These are phyloP conservation scores for Pristiophorus japonicus DNA, from an alignment of 2,113 vertebrate genomes.

Conservation along the genomic window DNA sequence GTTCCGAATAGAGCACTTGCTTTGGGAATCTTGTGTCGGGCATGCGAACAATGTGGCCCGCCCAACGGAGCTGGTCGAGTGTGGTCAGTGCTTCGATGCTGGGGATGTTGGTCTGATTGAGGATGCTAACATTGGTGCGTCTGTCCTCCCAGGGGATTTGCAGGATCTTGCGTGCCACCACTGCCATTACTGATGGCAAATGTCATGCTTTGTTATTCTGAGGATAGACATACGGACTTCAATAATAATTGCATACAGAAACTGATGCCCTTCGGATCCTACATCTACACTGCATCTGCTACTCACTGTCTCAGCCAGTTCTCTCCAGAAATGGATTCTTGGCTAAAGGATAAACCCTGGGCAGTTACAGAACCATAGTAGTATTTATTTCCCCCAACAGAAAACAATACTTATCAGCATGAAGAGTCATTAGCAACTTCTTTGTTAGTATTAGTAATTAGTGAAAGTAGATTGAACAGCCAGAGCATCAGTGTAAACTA, in stretches of 20 bases:
- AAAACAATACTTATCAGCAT: not conserved
- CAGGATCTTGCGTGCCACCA: too few species aligned
- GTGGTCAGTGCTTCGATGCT: too few species aligned
- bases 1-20: too few species aligned
- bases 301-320: not conserved
- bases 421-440: not conserved
- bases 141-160: too few species aligned
- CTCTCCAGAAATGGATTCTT: not conserved
- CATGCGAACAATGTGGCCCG: too few species aligned
- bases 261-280: not conserved
- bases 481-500: not conserved
- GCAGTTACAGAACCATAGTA: not conserved
- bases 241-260: not conserved
- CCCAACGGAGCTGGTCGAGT: too few species aligned
- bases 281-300: not conserved
- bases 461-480: not conserved
- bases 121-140: too few species aligned
- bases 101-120: too few species aligned
- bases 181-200: not conserved
- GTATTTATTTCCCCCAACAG: not conserved
- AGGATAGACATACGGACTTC: not conserved
- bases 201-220: not conserved
- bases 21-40: too few species aligned
- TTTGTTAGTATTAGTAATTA: not conserved
- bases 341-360: not conserved